phyloP scores from a whole-genome alignment of 2,113 vertebrate species.

The Geococcyx californianus region DNA sequence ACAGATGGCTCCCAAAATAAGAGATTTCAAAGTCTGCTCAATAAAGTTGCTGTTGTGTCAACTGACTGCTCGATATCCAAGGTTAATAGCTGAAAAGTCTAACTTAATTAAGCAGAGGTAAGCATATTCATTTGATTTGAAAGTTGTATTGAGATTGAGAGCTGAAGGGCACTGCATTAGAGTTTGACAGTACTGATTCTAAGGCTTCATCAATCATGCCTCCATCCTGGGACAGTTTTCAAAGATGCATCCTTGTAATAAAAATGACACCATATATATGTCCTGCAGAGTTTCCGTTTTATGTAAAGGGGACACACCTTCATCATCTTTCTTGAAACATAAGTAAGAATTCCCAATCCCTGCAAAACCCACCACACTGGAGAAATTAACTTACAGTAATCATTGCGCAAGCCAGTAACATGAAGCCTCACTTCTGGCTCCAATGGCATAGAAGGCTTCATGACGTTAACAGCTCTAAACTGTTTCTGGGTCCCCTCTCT shows the following conservation, averaged over 20 bases:
- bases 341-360: neutral
- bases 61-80: neutral
- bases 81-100: neutral
- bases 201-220: neutral
- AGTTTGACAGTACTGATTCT: neutral
- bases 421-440: slow-evolving; percentile 64
- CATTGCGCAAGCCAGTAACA: slow-evolving; percentile 73
- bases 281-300: neutral
- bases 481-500: neutral
- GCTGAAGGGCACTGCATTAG: neutral
- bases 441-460: neutral
- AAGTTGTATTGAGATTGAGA: neutral
- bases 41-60: neutral
- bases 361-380: neutral
- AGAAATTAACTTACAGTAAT: slow-evolving; percentile 76
- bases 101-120: neutral
- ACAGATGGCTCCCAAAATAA: neutral
- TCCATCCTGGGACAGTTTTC: neutral
- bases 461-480: neutral
- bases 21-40: neutral
- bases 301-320: neutral
- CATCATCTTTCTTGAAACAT: neutral
- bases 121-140: neutral
- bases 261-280: neutral
- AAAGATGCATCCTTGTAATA: neutral